A percentile compares a stretch with the other conserved stretches of the same genome.
Conservation (phyloP, 2,888 invertebrate species). For the Panorpa germanica region DNA sequence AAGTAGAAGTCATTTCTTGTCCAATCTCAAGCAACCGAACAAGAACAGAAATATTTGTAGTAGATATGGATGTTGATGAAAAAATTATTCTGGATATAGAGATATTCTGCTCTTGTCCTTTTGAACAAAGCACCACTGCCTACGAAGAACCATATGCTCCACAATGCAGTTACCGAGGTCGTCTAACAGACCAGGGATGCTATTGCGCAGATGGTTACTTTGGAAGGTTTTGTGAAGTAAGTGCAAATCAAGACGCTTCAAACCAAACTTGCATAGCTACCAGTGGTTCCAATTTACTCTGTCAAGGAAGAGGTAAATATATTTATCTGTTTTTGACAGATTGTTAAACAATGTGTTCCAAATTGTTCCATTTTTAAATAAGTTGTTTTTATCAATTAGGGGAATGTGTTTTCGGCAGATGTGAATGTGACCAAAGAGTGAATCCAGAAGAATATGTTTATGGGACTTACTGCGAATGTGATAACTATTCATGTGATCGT, state of each 20-base stretch:
- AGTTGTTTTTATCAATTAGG: too few species aligned
- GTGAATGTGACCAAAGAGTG: constrained; percentile 44
- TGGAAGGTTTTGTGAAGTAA: constrained; percentile 82
- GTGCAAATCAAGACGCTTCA: too few species aligned
- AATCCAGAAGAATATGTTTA: constrained; percentile 40
- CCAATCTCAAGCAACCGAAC: too few species aligned
- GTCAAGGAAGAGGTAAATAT: too few species aligned
- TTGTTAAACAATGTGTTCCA: too few species aligned
- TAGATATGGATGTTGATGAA: constrained; percentile 89
- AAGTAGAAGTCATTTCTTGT: constrained; percentile 69
- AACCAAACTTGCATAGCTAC: too few species aligned
- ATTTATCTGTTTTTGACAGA: too few species aligned
- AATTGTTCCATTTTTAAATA: too few species aligned
- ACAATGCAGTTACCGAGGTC: constrained; percentile 57
- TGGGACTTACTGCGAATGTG: constrained; percentile 84
- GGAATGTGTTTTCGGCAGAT: constrained; percentile 62
- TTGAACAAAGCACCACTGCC: constrained; percentile 46
- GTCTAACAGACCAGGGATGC: constrained; percentile 81
- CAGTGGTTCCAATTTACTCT: too few species aligned
- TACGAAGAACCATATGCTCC: constrained; percentile 43
- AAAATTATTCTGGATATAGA: constrained; percentile 71
- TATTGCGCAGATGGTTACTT: constrained; percentile 61
- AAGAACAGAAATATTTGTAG: too few species aligned
- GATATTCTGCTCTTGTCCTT: constrained; percentile 89
- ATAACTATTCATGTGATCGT: constrained; percentile 88